Base-by-base conservation (phyloP, 2,888 invertebrate genomes). In the Protonemura montana region DNA sequence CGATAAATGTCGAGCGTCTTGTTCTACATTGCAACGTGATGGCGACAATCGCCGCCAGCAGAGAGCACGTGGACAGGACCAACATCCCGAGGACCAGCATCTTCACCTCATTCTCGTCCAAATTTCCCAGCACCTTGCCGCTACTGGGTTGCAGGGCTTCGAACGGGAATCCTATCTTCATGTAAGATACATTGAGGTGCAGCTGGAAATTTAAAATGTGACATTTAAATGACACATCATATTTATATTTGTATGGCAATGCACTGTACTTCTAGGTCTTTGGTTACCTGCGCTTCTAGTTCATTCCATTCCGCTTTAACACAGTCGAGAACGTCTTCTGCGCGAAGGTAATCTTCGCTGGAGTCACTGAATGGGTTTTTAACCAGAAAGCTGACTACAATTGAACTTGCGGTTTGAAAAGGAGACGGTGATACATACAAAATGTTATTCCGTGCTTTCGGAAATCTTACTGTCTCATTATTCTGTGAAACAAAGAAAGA, bases 371-470 rank as follows among this genome's bases (percentile, higher is more conserved):
- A 21, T 41, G 82, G 42, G 26, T 35, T 42, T 30, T n/a, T 25
- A 26, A 42, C 82, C 21, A 82, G 7, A 26, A 82, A 82, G 13
- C 82, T 82, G 42, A 82, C 82, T 13, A 10, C 41, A 41, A 42
- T 5, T 0, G 21, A 0, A 13, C 25, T 7, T 82, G 5, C 42
- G 3, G 41, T 21, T 41, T 41, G 7, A 2, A 41, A n/a, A 26
- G 82, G 82, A 35, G 82, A 82, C 3, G 82, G 82, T 13, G 82
- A 13, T 6, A 82, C 41, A 26, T 82, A 82, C 1, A 30, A 1
- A 26, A 82, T 81, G 25, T 81, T 30, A 81, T n/a, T 21, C 21
- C 59, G 59, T 59, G 13, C 59, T 2, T 59, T 2, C 21, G 59
- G 1, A 2, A 59, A 59, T 59, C 59, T 59, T 21, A 21, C 21